A percentile compares a stretch with the other conserved stretches of the same genome.
Conservation (phyloP, 2,113 vertebrate species). For the Microcebus ravelobensis region DNA sequence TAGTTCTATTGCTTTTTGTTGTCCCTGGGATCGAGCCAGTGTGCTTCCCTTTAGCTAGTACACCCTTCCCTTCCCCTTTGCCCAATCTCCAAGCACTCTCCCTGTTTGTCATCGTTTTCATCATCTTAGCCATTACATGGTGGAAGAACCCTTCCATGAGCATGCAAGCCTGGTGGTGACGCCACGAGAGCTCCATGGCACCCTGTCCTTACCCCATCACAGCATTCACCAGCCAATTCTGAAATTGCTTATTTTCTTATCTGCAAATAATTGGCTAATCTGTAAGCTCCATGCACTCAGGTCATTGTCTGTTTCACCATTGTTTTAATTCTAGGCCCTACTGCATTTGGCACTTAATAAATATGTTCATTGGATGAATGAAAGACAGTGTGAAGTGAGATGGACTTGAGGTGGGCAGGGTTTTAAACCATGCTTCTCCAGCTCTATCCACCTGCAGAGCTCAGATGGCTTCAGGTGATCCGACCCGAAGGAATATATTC, state of each 20-base stretch:
- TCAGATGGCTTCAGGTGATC: slow-evolving; percentile 66
- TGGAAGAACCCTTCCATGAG: neutral
- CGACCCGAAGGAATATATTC: slow-evolving; percentile 45
- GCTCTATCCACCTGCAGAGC: neutral
- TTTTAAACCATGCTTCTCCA: neutral
- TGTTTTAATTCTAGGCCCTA: neutral
- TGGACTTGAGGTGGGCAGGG: neutral
- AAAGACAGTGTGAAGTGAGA: neutral
- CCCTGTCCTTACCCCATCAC: neutral
- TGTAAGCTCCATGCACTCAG: neutral
- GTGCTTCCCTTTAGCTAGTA: neutral
- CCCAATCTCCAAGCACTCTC: neutral
- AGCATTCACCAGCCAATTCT: neutral
- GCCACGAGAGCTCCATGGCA: neutral
- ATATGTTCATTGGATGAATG: neutral
- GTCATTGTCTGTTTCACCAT: neutral
- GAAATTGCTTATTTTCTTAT: neutral
- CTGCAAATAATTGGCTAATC: neutral
- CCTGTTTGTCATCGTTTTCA: neutral
- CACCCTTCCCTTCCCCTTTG: neutral
- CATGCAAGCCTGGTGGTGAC: neutral
- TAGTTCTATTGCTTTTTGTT: neutral
- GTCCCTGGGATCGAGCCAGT: neutral
- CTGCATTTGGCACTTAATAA: neutral
- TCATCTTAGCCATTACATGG: neutral